Base-by-base conservation (phyloP, 2,888 invertebrate species). In the Sepiola atlantica region DNA sequence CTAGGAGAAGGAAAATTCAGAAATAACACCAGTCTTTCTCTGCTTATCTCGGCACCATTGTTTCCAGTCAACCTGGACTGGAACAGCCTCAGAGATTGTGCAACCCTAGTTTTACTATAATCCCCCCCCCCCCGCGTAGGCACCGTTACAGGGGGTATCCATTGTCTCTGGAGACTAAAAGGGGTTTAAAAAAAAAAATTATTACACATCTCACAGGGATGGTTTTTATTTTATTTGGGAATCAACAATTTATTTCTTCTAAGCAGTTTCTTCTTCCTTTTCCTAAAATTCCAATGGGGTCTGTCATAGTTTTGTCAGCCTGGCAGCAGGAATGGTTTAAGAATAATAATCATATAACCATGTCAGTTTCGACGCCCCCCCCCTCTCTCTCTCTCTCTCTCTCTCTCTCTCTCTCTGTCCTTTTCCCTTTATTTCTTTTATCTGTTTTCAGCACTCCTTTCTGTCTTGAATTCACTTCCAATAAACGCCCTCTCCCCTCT, bases 241-340 rank as follows among this genome's bases (percentile, higher is more conserved):
- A 77, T 77, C 77, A 77, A 28, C 77, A 77, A 77, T 77, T 77
- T 77, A 8, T 77, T 18, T 77, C 2, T 77, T n/a, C n/a, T 8
- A 61, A 28, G 21, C 28, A 24, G 12, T 77, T 10, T 10, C 77
- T 77, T 8, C n/a, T 12, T n/a, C n/a, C n/a, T n/a, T n/a, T n/a
- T 14, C 28, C 8, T 77, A n/a, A 77, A 77, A 77, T 77, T 77
- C 77, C 77, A 77, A 77, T n/a, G 77, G 77, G 14, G 77, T 77
- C 77, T 77, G 77, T 77, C 77, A 77, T 77, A 77, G 77, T n/a
- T n/a, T 77, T 77, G 77, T n/a, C 77, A 77, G 77, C 77, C 77
- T n/a, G 57, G 57, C 1, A 18, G 77, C 77, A 77, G n/a, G 8
- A 77, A 77, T 77, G 12, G n/a, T 77, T n/a, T 8, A 45, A 45